Conservation (phyloP, 2,113 vertebrate species). For the Odontophorus gujanensis region DNA sequence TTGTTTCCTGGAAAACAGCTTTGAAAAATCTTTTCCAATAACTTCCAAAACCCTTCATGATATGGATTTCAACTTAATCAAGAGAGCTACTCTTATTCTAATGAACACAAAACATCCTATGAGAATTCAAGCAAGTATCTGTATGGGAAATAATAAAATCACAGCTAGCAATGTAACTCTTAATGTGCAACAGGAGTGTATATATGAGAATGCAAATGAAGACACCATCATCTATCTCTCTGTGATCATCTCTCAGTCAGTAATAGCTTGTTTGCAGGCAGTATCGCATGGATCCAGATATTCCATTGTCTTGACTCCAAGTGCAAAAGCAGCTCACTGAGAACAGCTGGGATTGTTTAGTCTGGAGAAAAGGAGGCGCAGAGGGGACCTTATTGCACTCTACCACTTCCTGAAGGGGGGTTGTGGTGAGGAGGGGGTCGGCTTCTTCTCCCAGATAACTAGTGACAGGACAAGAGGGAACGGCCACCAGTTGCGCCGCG, state of each 20-base stretch:
- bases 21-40: constrained; percentile 10
- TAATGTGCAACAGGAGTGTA: background rate
- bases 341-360: no score
- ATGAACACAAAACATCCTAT: background rate
- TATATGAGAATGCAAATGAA: background rate
- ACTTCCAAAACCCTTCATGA: background rate
- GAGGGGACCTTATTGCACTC: no score
- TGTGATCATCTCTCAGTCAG: background rate
- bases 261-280: background rate
- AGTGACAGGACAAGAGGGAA: no score
- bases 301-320: background rate
- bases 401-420: no score
- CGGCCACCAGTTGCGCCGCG: no score
- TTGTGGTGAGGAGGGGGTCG: no score
- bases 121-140: constrained; percentile 11
- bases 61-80: constrained; percentile 29
- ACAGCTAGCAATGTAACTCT: background rate
- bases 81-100: background rate
- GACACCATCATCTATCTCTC: background rate
- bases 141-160: constrained; percentile 37
- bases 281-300: background rate
- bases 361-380: no score
- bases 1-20: constrained; percentile 35
- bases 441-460: no score
- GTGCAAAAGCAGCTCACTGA: background rate